Percentiles rank a stretch among this genome's conserved stretches.
Conservation (phyloP, 2,797 vertebrate genomes). For the Masticophis lateralis region DNA sequence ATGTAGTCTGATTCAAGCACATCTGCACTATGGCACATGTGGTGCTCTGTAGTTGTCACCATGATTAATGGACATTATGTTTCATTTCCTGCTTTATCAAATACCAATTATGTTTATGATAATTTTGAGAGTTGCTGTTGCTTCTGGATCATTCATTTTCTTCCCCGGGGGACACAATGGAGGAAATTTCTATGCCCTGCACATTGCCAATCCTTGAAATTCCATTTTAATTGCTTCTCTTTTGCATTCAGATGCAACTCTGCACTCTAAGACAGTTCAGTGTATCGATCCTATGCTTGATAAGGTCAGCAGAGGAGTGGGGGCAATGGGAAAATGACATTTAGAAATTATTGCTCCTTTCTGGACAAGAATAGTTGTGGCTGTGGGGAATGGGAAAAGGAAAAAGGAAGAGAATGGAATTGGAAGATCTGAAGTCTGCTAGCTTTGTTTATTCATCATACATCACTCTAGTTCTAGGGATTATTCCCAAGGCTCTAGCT, state of each 20-base stretch:
- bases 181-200: conserved; percentile 9
- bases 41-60: conserved; percentile 51
- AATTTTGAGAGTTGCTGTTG: conserved; percentile 49
- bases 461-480: not conserved
- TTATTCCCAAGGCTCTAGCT: not conserved
- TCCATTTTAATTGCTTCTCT: conserved; percentile 66
- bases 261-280: conserved; percentile 53
- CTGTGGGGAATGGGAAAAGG: conserved; percentile 31
- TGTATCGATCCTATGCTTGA: conserved; percentile 73
- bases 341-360: conserved; percentile 62
- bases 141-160: conserved; percentile 60
- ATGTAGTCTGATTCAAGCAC: not conserved
- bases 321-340: conserved; percentile 69
- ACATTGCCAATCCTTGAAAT: conserved; percentile 42
- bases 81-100: conserved; percentile 64
- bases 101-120: conserved; percentile 64
- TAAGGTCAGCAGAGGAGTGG: conserved; percentile 75
- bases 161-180: conserved; percentile 30
- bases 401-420: not conserved
- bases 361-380: conserved; percentile 55
- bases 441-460: conserved; percentile 15
- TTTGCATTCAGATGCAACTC: conserved; percentile 66
- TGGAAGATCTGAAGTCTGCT: not conserved
- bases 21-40: not conserved
- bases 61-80: conserved; percentile 57